These are phyloP conservation scores for Actinia equina DNA, from an alignment of 64 coral and sea anemone genomes.

Conservation along the genomic window DNA sequence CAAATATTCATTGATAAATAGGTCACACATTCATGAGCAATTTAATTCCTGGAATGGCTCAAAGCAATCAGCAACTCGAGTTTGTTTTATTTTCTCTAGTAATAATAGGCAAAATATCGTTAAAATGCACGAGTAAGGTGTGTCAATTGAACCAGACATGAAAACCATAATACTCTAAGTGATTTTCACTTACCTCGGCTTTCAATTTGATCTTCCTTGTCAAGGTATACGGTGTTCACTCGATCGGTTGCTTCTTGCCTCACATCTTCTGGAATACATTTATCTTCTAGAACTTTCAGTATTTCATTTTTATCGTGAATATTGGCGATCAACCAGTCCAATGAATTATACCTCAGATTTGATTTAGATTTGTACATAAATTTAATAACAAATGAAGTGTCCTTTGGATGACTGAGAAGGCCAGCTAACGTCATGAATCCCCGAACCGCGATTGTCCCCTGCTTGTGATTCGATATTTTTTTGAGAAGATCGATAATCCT, in stretches of 20 bases:
- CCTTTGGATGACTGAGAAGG: constrained; percentile 77
- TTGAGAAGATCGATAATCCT: constrained; percentile 85
- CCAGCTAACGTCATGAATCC: constrained; percentile 91
- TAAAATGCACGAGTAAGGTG: neutral
- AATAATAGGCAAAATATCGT: neutral
- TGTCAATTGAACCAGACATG: neutral
- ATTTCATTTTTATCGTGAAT: constrained; percentile 83
- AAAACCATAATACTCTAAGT: neutral
- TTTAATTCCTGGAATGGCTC: constrained; percentile 1
- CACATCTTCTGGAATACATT: constrained; percentile 83
- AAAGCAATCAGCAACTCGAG: neutral
- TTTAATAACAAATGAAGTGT: constrained; percentile 88
- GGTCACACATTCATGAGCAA: neutral
- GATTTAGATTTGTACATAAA: constrained; percentile 95
- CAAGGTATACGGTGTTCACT: constrained; percentile 63
- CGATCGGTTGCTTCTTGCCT: constrained; percentile 80
- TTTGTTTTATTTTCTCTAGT: neutral
- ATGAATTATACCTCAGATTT: constrained; percentile 86
- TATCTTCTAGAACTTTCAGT: constrained; percentile 70
- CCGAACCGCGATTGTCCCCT: constrained; percentile 81
- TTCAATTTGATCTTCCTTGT: constrained; percentile 61
- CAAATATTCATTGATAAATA: neutral
- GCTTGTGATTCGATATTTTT: constrained; percentile 65
- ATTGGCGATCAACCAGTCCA: constrained; percentile 93
- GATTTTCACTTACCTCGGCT: constrained; percentile 43